Conservation (phyloP, 2,888 invertebrate species). For the Cenopis cana region DNA sequence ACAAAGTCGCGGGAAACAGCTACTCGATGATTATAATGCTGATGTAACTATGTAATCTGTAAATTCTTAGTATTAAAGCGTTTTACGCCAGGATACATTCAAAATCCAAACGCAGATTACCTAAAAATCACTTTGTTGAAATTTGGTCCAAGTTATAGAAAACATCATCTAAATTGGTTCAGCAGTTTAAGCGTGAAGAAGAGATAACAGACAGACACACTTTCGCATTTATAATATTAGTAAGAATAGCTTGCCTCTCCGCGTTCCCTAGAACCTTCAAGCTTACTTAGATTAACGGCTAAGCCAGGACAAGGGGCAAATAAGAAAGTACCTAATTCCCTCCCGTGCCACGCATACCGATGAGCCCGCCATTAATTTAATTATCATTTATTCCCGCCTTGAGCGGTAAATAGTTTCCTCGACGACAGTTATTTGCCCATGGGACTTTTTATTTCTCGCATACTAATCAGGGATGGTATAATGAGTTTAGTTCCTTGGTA, state of each 20-base stretch:
- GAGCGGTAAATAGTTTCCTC: conserved; percentile 41
- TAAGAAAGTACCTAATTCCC: conserved; percentile 42
- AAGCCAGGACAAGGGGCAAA: conserved; percentile 39
- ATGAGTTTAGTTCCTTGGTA: conserved; percentile 16
- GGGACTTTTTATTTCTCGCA: conserved; percentile 40
- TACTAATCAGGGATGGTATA: conserved; percentile 32
- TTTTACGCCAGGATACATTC: no score
- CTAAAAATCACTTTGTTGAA: no score
- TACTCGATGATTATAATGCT: no score
- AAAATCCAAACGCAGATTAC: no score
- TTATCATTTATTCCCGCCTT: conserved; percentile 38
- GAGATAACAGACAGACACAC: no score
- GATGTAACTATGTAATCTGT: no score
- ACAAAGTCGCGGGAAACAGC: no score
- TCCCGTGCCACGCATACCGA: conserved; percentile 37
- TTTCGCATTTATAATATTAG: no score
- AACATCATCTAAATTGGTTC: no score
- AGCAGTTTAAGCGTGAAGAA: no score
- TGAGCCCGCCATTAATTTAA: conserved; percentile 41
- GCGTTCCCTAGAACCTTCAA: neutral
- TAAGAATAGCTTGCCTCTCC: neutral
- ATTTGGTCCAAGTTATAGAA: no score
- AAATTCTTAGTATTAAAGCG: no score
- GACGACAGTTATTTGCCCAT: conserved; percentile 42
- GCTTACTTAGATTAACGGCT: conserved; percentile 38